phyloP scores from a whole-genome alignment of 2,888 invertebrate genomes.

The Trachelus iudaicus region DNA sequence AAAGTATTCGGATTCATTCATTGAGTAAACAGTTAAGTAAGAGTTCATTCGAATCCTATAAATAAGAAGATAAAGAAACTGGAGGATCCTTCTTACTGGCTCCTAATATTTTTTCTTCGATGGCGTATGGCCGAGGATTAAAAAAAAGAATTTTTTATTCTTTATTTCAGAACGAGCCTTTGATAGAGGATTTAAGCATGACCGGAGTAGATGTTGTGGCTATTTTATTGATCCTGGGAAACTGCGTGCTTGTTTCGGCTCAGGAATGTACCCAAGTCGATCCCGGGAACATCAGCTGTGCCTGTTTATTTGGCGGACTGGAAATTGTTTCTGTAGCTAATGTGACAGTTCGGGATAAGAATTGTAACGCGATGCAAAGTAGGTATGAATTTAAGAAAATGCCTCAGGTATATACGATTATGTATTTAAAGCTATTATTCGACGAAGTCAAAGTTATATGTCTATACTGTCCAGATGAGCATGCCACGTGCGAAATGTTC shows the following conservation, averaged over 20 bases:
- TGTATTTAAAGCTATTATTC: too few relatives aligned
- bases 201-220: neutral
- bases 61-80: too few relatives aligned
- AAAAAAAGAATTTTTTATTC: too few relatives aligned
- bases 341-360: neutral
- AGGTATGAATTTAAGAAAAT: neutral
- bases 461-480: neutral
- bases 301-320: neutral
- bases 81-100: too few relatives aligned
- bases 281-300: neutral
- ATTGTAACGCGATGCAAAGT: neutral
- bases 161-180: too few relatives aligned
- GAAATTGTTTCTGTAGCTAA: neutral
- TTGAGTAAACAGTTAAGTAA: too few relatives aligned
- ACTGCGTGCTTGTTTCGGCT: neutral
- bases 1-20: too few relatives aligned
- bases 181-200: neutral
- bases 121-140: too few relatives aligned
- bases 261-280: neutral
- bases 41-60: too few relatives aligned
- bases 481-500: neutral
- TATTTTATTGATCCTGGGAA: neutral
- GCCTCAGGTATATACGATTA: neutral
- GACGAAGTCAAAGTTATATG: too few relatives aligned
- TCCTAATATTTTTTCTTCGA: too few relatives aligned